phyloP scores from a whole-genome alignment of 2,888 invertebrate genomes.

The Nomada flava region DNA sequence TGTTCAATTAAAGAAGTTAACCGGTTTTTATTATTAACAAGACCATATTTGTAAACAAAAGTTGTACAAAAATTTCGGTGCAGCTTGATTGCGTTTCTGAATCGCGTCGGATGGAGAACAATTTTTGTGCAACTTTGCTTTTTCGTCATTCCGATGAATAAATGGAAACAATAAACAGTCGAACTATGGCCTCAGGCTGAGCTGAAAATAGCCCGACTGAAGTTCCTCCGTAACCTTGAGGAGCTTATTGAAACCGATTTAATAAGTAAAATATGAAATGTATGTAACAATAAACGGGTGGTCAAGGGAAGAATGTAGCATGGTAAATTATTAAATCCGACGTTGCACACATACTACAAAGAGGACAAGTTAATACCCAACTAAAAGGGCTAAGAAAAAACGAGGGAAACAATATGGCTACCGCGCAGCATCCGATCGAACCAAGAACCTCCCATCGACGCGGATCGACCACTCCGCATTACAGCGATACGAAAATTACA shows the following conservation, averaged over 20 bases:
- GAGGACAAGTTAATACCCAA: background rate
- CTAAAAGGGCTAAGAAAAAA: too few species aligned
- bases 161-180: too few species aligned
- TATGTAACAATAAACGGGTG: background rate
- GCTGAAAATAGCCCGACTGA: background rate
- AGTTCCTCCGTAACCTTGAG: background rate
- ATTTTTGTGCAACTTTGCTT: too few species aligned
- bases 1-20: too few species aligned
- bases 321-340: background rate
- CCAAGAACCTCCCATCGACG: background rate
- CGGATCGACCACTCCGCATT: background rate
- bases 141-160: too few species aligned
- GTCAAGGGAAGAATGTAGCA: background rate
- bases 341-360: background rate
- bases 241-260: background rate
- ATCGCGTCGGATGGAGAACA: too few species aligned
- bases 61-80: too few species aligned
- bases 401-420: background rate
- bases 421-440: background rate
- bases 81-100: too few species aligned
- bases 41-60: too few species aligned
- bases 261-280: background rate
- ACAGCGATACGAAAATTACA: conserved; percentile 14
- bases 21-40: too few species aligned
- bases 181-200: too few species aligned